Evolutionary conservation across 2,113 vertebrate species (phyloP).

Genomic region (Macquaria ambigua): DNA sequence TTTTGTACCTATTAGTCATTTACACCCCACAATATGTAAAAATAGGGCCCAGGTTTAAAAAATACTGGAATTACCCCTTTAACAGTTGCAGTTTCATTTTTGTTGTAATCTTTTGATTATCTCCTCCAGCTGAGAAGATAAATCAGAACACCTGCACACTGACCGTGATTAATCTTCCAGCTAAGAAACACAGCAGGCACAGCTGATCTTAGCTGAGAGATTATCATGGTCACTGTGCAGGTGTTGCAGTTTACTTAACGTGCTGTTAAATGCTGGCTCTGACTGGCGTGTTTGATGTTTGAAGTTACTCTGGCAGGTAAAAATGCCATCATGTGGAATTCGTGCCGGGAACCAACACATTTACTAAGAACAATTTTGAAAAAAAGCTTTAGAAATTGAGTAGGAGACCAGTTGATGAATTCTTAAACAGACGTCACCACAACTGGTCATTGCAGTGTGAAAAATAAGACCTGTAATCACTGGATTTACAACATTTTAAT

Average conservation of each 20-base stretch:
- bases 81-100: no score
- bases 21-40: no score
- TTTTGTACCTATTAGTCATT: no score
- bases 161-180: background rate
- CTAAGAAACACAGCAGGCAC: conserved; percentile 9
- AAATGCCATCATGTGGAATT: background rate
- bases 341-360: background rate
- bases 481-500: conserved; percentile 23
- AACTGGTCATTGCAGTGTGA: background rate
- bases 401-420: background rate
- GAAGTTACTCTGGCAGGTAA: conserved; percentile 1
- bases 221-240: conserved; percentile 9
- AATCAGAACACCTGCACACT: conserved; percentile 26
- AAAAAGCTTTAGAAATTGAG: background rate
- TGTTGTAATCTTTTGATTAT: conserved; percentile 2
- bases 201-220: conserved; percentile 21
- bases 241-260: conserved; percentile 3
- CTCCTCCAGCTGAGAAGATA: conserved; percentile 22
- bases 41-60: no score
- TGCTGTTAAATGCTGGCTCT: conserved; percentile 3
- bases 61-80: no score
- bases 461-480: background rate
- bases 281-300: background rate
- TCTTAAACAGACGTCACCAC: background rate
- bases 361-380: background rate